Percentiles rank a stretch among this genome's conserved stretches.
phyloP scores from a whole-genome alignment of 1,140 invertebrate species.

The Periplaneta americana region DNA sequence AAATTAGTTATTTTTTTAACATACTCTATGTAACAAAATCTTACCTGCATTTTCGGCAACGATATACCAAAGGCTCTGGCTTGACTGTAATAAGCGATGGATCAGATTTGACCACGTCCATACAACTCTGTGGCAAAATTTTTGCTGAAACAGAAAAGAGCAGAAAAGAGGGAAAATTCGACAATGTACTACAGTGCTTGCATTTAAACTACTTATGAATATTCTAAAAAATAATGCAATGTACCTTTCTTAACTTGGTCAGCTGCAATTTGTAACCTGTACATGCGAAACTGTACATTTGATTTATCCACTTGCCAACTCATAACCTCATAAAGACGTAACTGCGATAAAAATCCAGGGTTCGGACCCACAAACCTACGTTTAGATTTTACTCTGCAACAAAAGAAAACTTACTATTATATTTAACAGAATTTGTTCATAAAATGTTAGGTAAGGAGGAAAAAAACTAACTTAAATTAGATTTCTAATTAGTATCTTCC shows the following conservation, averaged over 20 bases:
- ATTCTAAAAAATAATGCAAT: too few relatives aligned
- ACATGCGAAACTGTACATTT: conserved; percentile 69
- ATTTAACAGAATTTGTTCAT: too few relatives aligned
- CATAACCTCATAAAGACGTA: conserved; percentile 73
- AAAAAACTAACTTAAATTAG: too few relatives aligned
- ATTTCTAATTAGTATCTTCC: too few relatives aligned
- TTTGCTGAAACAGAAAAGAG: conserved; percentile 51
- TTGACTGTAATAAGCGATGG: conserved; percentile 66
- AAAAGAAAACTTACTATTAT: too few relatives aligned
- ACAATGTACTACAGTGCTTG: too few relatives aligned
- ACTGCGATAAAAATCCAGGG: conserved; percentile 66
- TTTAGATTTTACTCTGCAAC: conserved; percentile 52
- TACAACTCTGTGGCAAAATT: conserved; percentile 71
- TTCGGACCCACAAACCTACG: conserved; percentile 64
- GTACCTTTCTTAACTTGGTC: conserved; percentile 69
- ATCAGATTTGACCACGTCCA: conserved; percentile 71
- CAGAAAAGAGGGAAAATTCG: too few relatives aligned
- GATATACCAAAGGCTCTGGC: conserved; percentile 74
- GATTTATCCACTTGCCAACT: conserved; percentile 60
- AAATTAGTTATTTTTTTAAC: too few relatives aligned
- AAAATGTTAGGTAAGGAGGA: too few relatives aligned
- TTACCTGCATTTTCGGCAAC: conserved; percentile 68
- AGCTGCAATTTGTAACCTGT: conserved; percentile 68
- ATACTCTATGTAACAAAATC: conserved; percentile 11
- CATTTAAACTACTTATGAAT: too few relatives aligned